Percentiles rank a stretch among this genome's conserved stretches.
phyloP scores from a whole-genome alignment of 2,113 vertebrate species.

The Vidua chalybeata region DNA sequence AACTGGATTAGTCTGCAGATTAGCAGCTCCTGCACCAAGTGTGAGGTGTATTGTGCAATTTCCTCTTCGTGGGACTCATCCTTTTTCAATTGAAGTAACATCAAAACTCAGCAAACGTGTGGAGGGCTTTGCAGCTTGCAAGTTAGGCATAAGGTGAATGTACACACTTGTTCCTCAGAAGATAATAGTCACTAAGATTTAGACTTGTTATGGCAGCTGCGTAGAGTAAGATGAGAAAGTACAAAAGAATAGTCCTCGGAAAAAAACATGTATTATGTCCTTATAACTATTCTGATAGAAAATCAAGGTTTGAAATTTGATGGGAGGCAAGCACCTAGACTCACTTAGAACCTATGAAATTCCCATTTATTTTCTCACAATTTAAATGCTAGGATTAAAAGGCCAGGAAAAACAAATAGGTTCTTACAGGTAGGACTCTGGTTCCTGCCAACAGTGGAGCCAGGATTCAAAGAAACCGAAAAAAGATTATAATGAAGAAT shows the following conservation, averaged over 20 bases:
- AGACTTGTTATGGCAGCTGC: background rate
- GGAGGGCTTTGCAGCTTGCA: background rate
- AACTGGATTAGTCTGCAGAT: constrained; percentile 18
- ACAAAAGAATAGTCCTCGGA: background rate
- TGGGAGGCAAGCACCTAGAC: background rate
- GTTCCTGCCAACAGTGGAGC: background rate
- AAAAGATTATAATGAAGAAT: background rate
- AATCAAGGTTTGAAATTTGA: background rate
- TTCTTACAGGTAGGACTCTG: background rate
- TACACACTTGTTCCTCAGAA: background rate
- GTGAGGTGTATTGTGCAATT: background rate
- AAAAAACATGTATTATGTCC: background rate
- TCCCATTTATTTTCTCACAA: background rate
- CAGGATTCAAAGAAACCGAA: background rate
- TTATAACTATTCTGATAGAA: background rate
- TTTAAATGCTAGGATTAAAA: background rate
- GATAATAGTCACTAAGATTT: background rate
- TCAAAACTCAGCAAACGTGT: background rate
- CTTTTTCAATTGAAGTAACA: background rate
- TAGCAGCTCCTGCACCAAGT: background rate
- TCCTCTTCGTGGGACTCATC: background rate
- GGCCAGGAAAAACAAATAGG: background rate
- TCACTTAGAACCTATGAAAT: background rate
- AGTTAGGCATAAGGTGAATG: background rate
- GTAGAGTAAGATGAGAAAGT: background rate